These are phyloP conservation scores for Cotesia typhae DNA, from an alignment of 1,140 invertebrate species.

Conservation along the genomic window DNA sequence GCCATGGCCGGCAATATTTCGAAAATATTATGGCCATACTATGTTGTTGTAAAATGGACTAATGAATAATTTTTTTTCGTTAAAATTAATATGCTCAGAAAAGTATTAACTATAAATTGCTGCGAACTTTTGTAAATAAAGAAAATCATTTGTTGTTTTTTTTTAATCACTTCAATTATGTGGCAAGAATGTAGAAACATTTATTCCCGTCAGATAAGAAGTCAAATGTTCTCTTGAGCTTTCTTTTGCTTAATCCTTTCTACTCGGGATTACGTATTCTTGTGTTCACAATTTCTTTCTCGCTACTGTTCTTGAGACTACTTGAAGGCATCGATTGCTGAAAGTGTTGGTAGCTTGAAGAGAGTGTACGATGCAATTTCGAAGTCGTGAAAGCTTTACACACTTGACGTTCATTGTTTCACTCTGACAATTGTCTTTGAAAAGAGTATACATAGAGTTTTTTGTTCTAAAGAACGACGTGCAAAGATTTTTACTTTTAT, in stretches of 20 bases:
- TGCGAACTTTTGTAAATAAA: no score
- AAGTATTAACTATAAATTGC: no score
- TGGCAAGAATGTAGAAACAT: neutral
- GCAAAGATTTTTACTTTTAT: neutral
- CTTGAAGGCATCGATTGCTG: conserved; percentile 12
- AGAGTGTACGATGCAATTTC: conserved; percentile 13
- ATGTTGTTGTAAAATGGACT: no score
- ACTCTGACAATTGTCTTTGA: conserved; percentile 11
- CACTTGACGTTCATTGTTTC: conserved; percentile 21
- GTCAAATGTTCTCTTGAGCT: neutral
- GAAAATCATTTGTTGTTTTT: neutral
- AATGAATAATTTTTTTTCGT: neutral
- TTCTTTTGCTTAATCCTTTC: neutral
- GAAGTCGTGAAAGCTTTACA: conserved; percentile 13
- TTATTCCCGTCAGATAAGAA: conserved; percentile 2
- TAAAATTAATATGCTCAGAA: neutral
- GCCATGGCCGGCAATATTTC: neutral
- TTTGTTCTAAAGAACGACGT: neutral
- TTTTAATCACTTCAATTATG: conserved; percentile 3
- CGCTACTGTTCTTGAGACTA: conserved; percentile 17
- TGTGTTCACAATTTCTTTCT: conserved; percentile 15
- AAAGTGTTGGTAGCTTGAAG: conserved; percentile 16
- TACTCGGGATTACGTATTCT: neutral
- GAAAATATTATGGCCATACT: neutral
- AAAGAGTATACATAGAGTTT: neutral